Percentiles rank a stretch among this genome's conserved stretches.
These are phyloP conservation scores for Mirza zaza DNA, from an alignment of 2,113 vertebrate species.

Conservation along the genomic window DNA sequence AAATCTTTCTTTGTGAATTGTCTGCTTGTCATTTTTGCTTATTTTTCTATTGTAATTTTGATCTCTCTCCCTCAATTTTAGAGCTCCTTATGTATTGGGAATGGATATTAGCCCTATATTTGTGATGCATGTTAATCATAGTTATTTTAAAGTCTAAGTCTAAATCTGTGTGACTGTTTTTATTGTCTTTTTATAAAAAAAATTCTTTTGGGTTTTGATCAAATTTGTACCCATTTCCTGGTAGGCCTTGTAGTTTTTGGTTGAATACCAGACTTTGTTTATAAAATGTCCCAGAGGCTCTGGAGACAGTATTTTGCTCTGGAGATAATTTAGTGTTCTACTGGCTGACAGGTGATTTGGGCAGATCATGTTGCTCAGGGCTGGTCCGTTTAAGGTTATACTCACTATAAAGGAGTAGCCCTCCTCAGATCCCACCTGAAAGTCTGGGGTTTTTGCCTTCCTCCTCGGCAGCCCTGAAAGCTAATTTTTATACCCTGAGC, in stretches of 20 bases:
- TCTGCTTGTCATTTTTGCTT: not conserved
- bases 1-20: not conserved
- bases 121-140: not conserved
- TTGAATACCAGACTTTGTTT: not conserved
- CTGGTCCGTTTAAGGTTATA: not conserved
- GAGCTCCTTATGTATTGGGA: not conserved
- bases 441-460: not conserved
- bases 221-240: not conserved
- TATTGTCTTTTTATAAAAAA: not conserved
- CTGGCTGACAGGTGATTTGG: not conserved
- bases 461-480: not conserved
- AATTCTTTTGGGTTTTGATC: not conserved
- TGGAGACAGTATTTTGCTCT: not conserved
- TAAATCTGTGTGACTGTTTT: not conserved
- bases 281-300: not conserved
- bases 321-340: not conserved
- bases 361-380: not conserved
- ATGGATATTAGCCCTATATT: not conserved
- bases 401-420: not conserved
- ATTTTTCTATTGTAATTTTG: not conserved
- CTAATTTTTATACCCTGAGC: not conserved
- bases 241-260: not conserved
- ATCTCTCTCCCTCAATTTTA: not conserved
- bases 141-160: constrained; percentile 40
- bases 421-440: not conserved